A percentile compares a stretch with the other conserved stretches of the same genome.
These are phyloP conservation scores for Ligdia adustata DNA, from an alignment of 2,888 invertebrate genomes.

Conservation along the genomic window DNA sequence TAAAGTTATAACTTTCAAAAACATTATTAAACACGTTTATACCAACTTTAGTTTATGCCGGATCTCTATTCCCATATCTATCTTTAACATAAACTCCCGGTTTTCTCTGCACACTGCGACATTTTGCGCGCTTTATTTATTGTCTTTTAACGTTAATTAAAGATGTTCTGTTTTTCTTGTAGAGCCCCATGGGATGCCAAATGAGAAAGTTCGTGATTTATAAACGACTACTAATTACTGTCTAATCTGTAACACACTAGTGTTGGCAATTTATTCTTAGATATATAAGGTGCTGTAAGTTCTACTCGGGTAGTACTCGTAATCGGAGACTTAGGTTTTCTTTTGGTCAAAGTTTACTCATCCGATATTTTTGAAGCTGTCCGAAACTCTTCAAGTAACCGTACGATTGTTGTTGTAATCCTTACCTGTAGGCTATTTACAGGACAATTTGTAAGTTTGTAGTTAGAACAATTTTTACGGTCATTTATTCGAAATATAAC, in stretches of 20 bases:
- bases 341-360: no score
- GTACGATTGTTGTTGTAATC: no score
- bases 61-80: conserved; percentile 1
- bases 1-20: neutral
- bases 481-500: no score
- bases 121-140: conserved; percentile 41
- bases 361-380: no score
- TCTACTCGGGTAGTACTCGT: no score
- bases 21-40: neutral
- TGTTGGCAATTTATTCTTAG: conserved; percentile 25
- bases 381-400: no score
- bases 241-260: conserved; percentile 27
- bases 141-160: conserved; percentile 39
- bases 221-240: conserved; percentile 31
- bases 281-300: no score
- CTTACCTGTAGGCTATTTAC: no score
- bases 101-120: conserved; percentile 26
- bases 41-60: neutral
- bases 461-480: no score
- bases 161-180: conserved; percentile 35
- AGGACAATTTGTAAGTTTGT: no score
- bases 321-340: no score
- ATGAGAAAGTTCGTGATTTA: conserved; percentile 32
- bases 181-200: conserved; percentile 23
- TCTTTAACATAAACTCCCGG: conserved; percentile 17